Evolutionary conservation across 2,888 invertebrate genomes (phyloP).

Genomic region (Chaitophorus viminalis): DNA sequence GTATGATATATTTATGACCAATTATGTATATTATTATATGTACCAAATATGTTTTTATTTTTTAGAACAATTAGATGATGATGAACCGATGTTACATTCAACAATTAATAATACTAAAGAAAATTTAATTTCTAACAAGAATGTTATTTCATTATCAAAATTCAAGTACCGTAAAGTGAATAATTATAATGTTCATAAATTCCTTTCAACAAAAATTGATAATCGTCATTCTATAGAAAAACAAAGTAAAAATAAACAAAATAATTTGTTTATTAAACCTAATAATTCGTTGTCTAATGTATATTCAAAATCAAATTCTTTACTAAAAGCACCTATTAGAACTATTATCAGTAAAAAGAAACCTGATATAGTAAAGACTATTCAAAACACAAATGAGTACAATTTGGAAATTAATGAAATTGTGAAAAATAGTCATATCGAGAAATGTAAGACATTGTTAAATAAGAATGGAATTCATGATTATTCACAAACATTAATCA

Average conservation of each 20-base stretch:
- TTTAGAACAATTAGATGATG: conserved; percentile 55
- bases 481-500: conserved; percentile 37
- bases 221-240: conserved; percentile 1
- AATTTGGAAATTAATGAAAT: conserved; percentile 43
- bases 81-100: conserved; percentile 22
- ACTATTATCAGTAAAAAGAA: not conserved
- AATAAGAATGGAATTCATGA: not conserved
- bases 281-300: conserved; percentile 15
- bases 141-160: conserved; percentile 33
- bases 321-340: not conserved
- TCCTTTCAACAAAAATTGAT: conserved; percentile 32
- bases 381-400: conserved; percentile 12
- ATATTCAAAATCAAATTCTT: conserved; percentile 2
- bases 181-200: conserved; percentile 19
- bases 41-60: conserved; percentile 31
- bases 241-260: conserved; percentile 26
- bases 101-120: conserved; percentile 24
- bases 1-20: not conserved
- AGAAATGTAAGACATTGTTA: not conserved
- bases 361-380: not conserved
- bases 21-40: too few species aligned
- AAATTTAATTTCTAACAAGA: conserved; percentile 14
- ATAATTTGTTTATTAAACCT: not conserved
- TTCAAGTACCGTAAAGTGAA: conserved; percentile 43
- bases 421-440: conserved; percentile 26